Conservation (phyloP, 1,140 invertebrate species). For the Drosophila novamexicana region DNA sequence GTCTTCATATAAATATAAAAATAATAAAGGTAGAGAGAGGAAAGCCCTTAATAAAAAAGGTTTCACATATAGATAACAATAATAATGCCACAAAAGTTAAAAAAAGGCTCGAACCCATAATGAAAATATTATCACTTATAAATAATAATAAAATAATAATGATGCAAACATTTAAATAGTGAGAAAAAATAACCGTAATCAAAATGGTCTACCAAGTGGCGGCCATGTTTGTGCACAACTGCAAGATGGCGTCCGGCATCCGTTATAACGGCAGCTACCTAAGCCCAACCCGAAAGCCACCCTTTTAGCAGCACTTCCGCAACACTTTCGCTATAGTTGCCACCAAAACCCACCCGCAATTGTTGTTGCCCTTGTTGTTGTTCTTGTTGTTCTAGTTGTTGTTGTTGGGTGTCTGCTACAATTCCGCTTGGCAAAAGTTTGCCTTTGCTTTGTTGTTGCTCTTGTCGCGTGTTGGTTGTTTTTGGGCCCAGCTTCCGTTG, state of each 20-base stretch:
- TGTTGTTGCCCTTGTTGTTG: constrained; percentile 26
- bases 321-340: constrained; percentile 59
- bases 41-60: no score
- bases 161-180: background rate
- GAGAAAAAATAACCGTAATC: background rate
- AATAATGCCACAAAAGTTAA: background rate
- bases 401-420: constrained; percentile 52
- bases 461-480: constrained; percentile 33
- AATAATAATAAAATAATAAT: background rate
- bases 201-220: constrained; percentile 27
- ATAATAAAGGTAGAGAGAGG: no score
- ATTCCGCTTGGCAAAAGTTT: constrained; percentile 61
- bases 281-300: constrained; percentile 19
- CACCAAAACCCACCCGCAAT: background rate
- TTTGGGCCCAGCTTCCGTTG: constrained; percentile 50
- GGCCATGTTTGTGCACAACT: constrained; percentile 73
- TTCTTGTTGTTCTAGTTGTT: constrained; percentile 1
- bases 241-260: constrained; percentile 75
- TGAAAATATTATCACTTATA: no score
- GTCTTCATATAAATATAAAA: no score
- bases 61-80: no score
- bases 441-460: constrained; percentile 14
- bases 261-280: constrained; percentile 49
- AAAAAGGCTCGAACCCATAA: background rate
- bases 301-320: constrained; percentile 16